Evolutionary conservation across 2,888 invertebrate species (phyloP).

Genomic region (Dynastes hyllus): DNA sequence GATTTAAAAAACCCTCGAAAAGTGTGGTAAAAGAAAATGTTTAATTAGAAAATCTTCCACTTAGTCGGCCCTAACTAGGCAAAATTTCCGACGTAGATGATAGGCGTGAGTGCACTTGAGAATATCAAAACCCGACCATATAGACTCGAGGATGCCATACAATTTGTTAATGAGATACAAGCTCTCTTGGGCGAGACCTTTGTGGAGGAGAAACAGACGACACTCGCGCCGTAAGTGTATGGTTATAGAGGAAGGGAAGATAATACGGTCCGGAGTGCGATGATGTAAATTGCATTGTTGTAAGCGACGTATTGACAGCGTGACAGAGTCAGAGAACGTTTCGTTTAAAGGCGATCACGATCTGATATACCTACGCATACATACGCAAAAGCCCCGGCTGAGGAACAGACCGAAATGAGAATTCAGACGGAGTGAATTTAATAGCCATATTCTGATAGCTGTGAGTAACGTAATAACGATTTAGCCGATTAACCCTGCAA

Average conservation of each 20-base stretch:
- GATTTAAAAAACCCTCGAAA: neutral
- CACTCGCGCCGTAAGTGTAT: neutral
- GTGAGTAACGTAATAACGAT: no score
- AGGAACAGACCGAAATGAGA: neutral
- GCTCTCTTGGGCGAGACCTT: conserved; percentile 8
- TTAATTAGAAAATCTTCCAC: conserved; percentile 5
- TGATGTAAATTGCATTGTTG: conserved; percentile 17
- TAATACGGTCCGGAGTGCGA: neutral
- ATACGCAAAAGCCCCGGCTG: neutral
- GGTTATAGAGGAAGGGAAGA: neutral
- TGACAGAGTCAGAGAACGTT: neutral
- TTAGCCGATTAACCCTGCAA: no score
- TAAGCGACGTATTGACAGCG: conserved; percentile 1
- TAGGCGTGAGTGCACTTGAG: neutral
- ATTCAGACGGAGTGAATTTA: neutral
- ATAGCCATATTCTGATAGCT: neutral
- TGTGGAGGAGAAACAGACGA: neutral
- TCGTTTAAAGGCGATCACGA: neutral
- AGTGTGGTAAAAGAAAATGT: neutral
- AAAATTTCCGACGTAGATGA: neutral
- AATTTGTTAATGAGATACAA: conserved; percentile 18
- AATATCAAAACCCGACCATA: neutral
- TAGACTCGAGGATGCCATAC: conserved; percentile 7
- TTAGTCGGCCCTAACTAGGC: neutral
- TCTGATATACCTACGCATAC: neutral